Percentiles rank a stretch among this genome's conserved stretches.
Evolutionary conservation across 1,140 invertebrate genomes (phyloP).

Genomic region (Drosophila suzukii): DNA sequence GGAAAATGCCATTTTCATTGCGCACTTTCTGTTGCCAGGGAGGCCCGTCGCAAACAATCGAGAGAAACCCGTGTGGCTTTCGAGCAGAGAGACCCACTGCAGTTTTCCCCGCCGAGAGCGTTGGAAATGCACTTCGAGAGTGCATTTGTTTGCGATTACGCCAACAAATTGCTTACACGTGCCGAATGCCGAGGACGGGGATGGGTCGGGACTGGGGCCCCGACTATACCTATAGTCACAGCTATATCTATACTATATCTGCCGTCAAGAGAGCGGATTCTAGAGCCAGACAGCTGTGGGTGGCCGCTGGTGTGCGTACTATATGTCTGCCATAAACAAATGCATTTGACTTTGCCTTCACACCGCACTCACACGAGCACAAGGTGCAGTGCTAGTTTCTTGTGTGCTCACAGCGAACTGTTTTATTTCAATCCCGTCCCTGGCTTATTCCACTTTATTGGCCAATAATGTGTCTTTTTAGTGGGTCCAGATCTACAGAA

Average conservation of each 20-base stretch:
- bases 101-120: constrained; percentile 15
- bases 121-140: constrained; percentile 31
- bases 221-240: background rate
- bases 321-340: constrained; percentile 56
- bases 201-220: constrained; percentile 1
- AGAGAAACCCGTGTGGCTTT: constrained; percentile 18
- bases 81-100: background rate
- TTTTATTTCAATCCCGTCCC: background rate
- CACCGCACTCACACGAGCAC: constrained; percentile 13
- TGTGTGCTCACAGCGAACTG: constrained; percentile 8
- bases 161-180: constrained; percentile 79
- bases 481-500: background rate
- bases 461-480: background rate
- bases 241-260: constrained; percentile 17
- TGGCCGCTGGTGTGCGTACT: constrained; percentile 8
- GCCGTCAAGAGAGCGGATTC: constrained; percentile 1
- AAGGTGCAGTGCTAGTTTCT: constrained; percentile 25
- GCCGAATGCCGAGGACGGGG: constrained; percentile 46
- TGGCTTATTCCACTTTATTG: constrained; percentile 1
- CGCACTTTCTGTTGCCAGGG: constrained; percentile 65
- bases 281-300: constrained; percentile 23
- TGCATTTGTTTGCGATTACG: constrained; percentile 72
- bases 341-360: constrained; percentile 55
- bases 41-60: constrained; percentile 21
- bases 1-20: constrained; percentile 46